These are phyloP conservation scores for Menidia beryllina DNA, from an alignment of 2,113 vertebrate species.

Conservation along the genomic window DNA sequence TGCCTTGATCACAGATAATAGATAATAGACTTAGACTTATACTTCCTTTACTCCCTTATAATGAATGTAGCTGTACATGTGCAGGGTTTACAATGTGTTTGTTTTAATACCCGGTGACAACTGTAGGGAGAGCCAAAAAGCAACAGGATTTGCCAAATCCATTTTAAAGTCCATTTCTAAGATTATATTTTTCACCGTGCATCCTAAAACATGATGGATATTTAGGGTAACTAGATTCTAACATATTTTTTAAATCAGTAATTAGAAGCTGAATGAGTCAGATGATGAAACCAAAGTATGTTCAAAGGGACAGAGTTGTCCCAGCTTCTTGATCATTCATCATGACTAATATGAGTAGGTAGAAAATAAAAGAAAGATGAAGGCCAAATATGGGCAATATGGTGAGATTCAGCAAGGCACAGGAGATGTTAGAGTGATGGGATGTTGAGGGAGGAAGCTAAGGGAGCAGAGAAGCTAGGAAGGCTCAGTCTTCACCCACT, in stretches of 20 bases:
- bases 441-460: slow-evolving; percentile 38
- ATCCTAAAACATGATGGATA: too few relatives aligned
- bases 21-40: too few relatives aligned
- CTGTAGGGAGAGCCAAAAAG: too few relatives aligned
- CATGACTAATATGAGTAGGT: slow-evolving; percentile 67
- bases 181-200: too few relatives aligned
- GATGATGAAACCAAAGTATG: slow-evolving; percentile 9
- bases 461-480: slow-evolving; percentile 44
- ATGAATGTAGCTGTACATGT: too few relatives aligned
- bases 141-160: too few relatives aligned
- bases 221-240: background rate
- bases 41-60: too few relatives aligned
- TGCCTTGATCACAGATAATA: too few relatives aligned
- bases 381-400: slow-evolving; percentile 36
- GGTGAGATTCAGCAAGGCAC: slow-evolving; percentile 27
- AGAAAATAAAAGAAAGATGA: slow-evolving; percentile 36
- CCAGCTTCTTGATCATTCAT: slow-evolving; percentile 44
- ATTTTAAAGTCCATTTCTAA: too few relatives aligned
- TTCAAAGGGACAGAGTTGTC: slow-evolving; percentile 30
- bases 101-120: too few relatives aligned
- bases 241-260: background rate
- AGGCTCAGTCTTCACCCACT: slow-evolving; percentile 61
- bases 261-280: background rate
- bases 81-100: too few relatives aligned
- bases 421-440: slow-evolving; percentile 55